phyloP scores from a whole-genome alignment of 1,140 invertebrate genomes.

The Nebria ingens region DNA sequence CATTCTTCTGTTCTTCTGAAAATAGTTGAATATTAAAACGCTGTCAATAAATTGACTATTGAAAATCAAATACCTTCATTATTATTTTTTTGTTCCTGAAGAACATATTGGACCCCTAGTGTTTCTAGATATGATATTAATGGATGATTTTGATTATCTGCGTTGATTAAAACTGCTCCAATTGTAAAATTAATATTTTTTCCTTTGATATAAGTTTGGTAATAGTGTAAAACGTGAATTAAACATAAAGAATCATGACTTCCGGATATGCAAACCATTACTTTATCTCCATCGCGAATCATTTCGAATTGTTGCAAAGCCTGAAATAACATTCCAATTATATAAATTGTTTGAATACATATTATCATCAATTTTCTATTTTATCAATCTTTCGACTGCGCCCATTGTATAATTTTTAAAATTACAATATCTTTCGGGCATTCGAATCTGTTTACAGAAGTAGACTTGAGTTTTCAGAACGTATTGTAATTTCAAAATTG shows the following conservation, averaged over 20 bases:
- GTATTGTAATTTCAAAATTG: no score
- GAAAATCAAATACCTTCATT: slow-evolving; percentile 18
- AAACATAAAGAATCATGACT: slow-evolving; percentile 72
- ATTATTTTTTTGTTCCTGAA: slow-evolving; percentile 46
- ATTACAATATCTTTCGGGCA: no score
- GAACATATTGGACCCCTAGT: slow-evolving; percentile 59
- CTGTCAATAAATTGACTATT: not conserved
- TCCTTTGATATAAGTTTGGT: slow-evolving; percentile 62
- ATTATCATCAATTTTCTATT: no score
- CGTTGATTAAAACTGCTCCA: slow-evolving; percentile 65
- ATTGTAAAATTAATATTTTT: slow-evolving; percentile 68
- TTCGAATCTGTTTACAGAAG: no score
- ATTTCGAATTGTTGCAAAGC: slow-evolving; percentile 76
- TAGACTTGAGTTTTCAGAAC: no score
- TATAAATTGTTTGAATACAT: slow-evolving; percentile 2
- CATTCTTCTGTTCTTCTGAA: not conserved
- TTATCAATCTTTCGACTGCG: no score
- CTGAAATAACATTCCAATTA: slow-evolving; percentile 34
- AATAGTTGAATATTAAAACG: not conserved
- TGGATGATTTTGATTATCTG: slow-evolving; percentile 32
- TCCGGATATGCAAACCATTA: slow-evolving; percentile 76
- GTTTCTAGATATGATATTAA: slow-evolving; percentile 56
- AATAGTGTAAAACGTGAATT: slow-evolving; percentile 74
- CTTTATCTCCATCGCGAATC: slow-evolving; percentile 71
- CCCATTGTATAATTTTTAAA: no score